Base-by-base conservation (phyloP, 2,888 invertebrate genomes). In the Synanthedon formicaeformis region DNA sequence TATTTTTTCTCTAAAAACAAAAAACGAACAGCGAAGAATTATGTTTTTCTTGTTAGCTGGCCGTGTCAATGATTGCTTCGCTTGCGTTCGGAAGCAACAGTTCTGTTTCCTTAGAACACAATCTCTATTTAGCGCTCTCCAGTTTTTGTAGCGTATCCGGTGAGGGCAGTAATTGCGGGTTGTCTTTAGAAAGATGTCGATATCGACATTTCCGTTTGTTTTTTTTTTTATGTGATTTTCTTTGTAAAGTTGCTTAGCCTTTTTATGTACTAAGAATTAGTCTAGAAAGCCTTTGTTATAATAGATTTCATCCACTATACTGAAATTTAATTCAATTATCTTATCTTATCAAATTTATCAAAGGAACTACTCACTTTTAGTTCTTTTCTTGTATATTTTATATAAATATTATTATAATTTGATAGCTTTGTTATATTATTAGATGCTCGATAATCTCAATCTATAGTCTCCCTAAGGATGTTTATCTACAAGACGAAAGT, bases 111-210 rank as follows among this genome's bases (percentile, higher is more conserved):
- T 45, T 45, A 45, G 45, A 45, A 45, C 45, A 45, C 45, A 45
- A 45, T 45, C 45, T 45, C 45, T 45, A 61, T 53, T 45, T 45
- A 51, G 40, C 13, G 34, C 34, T 34, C 34, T 63, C 72, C 57
- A 72, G 67, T 80, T 80, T 79, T 78, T 79, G 72, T 67, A 64
- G 66, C 61, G 66, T 71, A 75, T 78, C 79, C 80, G 78, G 72
- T 59, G 68, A 72, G 65, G 70, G 67, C 68, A 71, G 73, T 79
- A 73, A 79, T 76, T 74, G 68, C 65, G 65, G 66, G 64, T 64
- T 61, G 45, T 62, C 60, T 62, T 58, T 59, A 63, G 56, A 62
- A 56, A 63, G 67, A 66, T 65, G 67, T 58, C 59, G 58, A 57
- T 59, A 57, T 67, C 64, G 73, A 71, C 67, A 63, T 75, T 72